Base-by-base conservation (phyloP, 2,888 invertebrate genomes). In the Branchellion lobata region DNA sequence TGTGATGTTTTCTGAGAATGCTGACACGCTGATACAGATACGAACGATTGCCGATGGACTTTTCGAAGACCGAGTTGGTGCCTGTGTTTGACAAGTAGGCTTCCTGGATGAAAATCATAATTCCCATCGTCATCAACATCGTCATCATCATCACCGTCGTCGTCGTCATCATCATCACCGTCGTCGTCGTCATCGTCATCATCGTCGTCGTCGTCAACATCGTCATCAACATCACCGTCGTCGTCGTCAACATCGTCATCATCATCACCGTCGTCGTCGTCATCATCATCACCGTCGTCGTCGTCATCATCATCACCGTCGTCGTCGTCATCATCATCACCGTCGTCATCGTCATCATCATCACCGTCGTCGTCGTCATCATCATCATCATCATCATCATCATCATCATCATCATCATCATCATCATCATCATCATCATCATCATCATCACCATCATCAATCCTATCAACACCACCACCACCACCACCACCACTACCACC, bases 401-500 rank as follows among this genome's bases (percentile, higher is more conserved):
- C 51, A 75, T 24, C 73, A 33, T 27, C 47, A 40, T 1, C 73
- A 40, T 73, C 73, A 40, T 73, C 73, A 21, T 73, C 73, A 33
- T 36, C 73, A 33, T 73, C 73, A 40, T 73, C 40, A 73, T 73
- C 73, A 73, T 73, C 73, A 40, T 36, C 73, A n/a, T 36, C 73
- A 79, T n/a, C 88, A 89, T 80, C 89, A 89, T 80, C 21, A 1
- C 27, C 73, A 1, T 53, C 75, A 31, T 53, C 75, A 3, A 36
- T n/a, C 21, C 8, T n/a, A 5, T 27, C 72, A 71, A 86, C 92
- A 53, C 89, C 90, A 80, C 88, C 90, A 82, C 88, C 89, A 68
- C 21, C 29, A 65, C 8, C 29, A 27, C 21, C 29, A 65, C 24
- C 65, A 65, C 8, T n/a, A 65, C 8, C 65, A 29, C 21, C 5